Base-by-base conservation (phyloP, 2,888 invertebrate genomes). In the Kryphioiulus occultus region DNA sequence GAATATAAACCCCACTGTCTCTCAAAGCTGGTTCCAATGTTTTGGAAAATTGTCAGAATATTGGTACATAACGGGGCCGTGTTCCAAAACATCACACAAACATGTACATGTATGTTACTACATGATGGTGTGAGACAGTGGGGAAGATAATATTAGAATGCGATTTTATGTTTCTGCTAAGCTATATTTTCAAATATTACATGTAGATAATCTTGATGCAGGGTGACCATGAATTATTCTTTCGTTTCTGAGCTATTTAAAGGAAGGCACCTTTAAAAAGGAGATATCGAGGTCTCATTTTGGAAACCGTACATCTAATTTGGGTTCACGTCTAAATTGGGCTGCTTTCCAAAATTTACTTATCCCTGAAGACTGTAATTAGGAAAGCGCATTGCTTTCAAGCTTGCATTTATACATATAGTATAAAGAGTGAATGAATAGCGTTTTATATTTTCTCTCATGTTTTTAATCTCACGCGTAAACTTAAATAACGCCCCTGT, bases 191-290 rank as follows among this genome's bases (percentile, higher is more conserved):
- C 39, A 39, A 39, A 39, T 39, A 39, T 9, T 39, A 9, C 39
- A 39, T 39, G 39, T n/a, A n/a, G 7, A 44, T 44, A 44, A 44
- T 53, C 1, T 53, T 2, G 4, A 19, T 68, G 26, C 68, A 68
- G 68, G 68, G 68, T 68, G 68, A 68, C 68, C 68, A 68, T 68
- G 68, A 68, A 68, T 26, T 68, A 26, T 26, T 68, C 22, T 68
- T 68, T 26, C 26, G 68, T 26, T 68, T 68, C 1, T 47, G 47
- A 53, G 19, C 1, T n/a, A 53, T 53, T 53, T 53, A 12, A n/a
- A 53, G 10, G 19, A n/a, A n/a, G 53, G n/a, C n/a, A 53, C 19
- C n/a, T 53, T 19, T n/a, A n/a, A 2, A 2, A n/a, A n/a, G n/a
- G 3, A 53, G 5, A n/a, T n/a, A 44, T 39, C 39, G n/a, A 42